phyloP scores from a whole-genome alignment of 2,113 vertebrate species.

The Dipodomys ordii region DNA sequence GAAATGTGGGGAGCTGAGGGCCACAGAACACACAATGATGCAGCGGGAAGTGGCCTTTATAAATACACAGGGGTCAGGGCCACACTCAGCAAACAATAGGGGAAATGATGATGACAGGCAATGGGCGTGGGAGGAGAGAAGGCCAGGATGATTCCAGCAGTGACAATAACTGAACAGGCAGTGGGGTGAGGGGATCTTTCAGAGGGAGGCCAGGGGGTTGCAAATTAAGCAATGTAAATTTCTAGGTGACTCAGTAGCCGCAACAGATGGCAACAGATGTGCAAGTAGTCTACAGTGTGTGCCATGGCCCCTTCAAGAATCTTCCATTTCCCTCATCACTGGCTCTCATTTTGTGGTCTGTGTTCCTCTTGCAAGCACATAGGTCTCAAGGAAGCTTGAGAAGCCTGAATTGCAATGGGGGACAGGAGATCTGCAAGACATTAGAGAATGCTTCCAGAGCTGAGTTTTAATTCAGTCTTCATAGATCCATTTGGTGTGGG shows the following conservation, averaged over 20 bases:
- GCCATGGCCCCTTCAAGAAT: constrained; percentile 58
- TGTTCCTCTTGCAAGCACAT: not conserved
- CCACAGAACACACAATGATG: constrained; percentile 85
- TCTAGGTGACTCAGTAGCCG: constrained; percentile 35
- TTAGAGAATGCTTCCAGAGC: not conserved
- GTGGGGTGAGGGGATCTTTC: fast-evolving
- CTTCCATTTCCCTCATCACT: not conserved
- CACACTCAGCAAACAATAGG: constrained; percentile 83
- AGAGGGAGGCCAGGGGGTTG: constrained; percentile 6
- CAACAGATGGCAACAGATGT: constrained; percentile 19
- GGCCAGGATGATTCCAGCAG: constrained; percentile 63
- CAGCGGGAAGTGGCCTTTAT: constrained; percentile 85
- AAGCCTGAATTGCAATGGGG: not conserved
- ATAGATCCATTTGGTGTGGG: not conserved
- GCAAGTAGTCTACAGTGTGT: constrained; percentile 56
- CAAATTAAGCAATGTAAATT: constrained; percentile 57
- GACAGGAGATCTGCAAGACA: not conserved
- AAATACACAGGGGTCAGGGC: constrained; percentile 89
- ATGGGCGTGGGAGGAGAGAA: constrained; percentile 47
- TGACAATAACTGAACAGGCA: constrained; percentile 74
- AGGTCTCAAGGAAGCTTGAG: not conserved
- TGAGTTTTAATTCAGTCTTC: not conserved
- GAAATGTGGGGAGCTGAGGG: constrained; percentile 75
- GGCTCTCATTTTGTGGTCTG: not conserved
- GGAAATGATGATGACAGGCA: constrained; percentile 75